Evolutionary conservation across 2,797 vertebrate species (phyloP), one percentile per base, ranked within the genome.

Genomic region (Tenualosa ilisha): DNA sequence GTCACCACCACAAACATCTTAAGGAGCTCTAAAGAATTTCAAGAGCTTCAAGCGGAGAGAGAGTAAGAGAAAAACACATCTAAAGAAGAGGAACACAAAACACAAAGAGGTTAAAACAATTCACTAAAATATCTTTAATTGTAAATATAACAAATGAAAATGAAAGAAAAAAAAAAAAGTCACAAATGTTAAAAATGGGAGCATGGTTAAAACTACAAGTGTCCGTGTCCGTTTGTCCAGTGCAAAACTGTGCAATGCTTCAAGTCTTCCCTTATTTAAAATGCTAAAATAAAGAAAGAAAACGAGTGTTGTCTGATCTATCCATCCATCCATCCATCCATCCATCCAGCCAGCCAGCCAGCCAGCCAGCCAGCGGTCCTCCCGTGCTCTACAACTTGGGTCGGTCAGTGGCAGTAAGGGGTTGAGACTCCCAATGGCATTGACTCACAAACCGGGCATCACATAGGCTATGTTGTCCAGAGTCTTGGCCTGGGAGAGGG

Each of bases 401-500:
- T 72, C 3, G 24, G 5, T 37, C 37, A 75, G 68, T 75, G 68
- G 68, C 68, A 75, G 68, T 75, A 43, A 40, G 68, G 68, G 68
- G 68, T 7, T 40, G 13, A 6, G 2, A 75, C 31, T 43, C 88
- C 86, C 84, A 1, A 85, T 50, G 65, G 85, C 81, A 11, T n/a
- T 9, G 9, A 13, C 85, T 98, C 95, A 99, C 92, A 99, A 95
- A 87, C 98, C 98, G 82, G 98, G 98, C 98, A 99, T 99, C 93
- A 99, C 93, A 89, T 98, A 99, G 83, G 96, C 96, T 87, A 99
- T 97, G 94, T 99, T 99, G 93, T 99, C 98, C 92, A 99, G 93
- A 79, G 97, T 97, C 88, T 97, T 96, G 37, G 95, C 96, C 98
- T 99, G 82, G n/a, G n/a, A 43, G 83, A 83, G 17, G n/a, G 13